A percentile compares a stretch with the other conserved stretches of the same genome.
phyloP scores from a whole-genome alignment of 2,797 vertebrate genomes.

The Peromyscus aztecus region DNA sequence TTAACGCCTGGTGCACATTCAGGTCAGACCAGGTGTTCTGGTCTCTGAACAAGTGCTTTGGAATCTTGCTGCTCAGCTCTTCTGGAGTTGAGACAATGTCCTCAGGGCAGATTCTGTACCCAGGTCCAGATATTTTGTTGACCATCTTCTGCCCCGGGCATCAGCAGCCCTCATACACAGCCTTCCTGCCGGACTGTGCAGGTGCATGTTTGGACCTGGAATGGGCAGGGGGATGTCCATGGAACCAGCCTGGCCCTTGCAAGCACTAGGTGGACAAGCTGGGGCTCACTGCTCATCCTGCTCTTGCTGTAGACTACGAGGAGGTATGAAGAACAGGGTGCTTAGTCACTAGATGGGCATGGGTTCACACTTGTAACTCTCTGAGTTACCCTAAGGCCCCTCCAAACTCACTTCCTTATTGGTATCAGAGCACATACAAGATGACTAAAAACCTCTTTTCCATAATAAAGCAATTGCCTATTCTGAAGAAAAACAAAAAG shows the following conservation, averaged over 20 bases:
- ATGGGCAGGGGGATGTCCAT: neutral
- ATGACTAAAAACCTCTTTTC: neutral
- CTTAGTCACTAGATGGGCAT: neutral
- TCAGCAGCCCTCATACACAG: fast-evolving
- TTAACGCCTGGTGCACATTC: neutral
- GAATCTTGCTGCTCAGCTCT: neutral
- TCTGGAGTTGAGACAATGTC: neutral
- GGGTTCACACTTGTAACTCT: neutral
- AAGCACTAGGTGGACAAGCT: neutral
- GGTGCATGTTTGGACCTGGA: neutral
- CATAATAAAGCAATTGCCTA: neutral
- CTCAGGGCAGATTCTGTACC: neutral
- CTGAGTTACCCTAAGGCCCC: neutral
- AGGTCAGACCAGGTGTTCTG: neutral
- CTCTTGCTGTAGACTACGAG: neutral
- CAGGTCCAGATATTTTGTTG: neutral
- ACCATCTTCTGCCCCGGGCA: neutral
- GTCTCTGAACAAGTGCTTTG: neutral
- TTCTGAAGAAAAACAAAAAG: neutral
- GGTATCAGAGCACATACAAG: neutral
- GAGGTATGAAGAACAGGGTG: neutral
- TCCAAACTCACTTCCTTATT: neutral
- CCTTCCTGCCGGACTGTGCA: neutral
- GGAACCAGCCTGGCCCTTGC: neutral
- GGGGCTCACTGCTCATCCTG: neutral